A percentile compares a stretch with the other conserved stretches of the same genome.
Conservation (phyloP, 2,113 vertebrate genomes). For the Sander lucioperca region DNA sequence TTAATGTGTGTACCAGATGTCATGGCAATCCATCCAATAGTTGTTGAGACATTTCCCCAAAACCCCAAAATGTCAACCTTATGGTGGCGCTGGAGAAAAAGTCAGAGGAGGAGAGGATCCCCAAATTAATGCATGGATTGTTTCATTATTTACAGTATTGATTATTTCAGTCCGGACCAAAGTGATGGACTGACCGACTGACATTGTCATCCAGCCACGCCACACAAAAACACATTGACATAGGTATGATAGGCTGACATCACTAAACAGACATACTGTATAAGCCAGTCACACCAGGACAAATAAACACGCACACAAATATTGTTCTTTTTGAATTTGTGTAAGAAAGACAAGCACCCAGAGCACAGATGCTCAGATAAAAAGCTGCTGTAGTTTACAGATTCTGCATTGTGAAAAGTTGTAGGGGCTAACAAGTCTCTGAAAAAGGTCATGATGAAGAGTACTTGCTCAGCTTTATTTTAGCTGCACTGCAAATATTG, state of each 20-base stretch:
- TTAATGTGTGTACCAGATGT: not conserved
- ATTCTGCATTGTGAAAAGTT: conserved; percentile 13
- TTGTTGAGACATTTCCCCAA: too few species aligned
- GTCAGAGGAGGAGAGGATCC: too few species aligned
- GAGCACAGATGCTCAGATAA: not conserved
- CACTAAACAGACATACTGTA: not conserved
- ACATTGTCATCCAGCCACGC: not conserved
- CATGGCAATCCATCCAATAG: not conserved
- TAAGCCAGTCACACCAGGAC: too few species aligned
- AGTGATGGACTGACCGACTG: not conserved
- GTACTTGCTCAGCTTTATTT: conserved; percentile 42
- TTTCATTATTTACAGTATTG: too few species aligned
- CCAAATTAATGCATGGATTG: too few species aligned
- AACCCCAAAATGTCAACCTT: too few species aligned
- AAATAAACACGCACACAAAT: not conserved
- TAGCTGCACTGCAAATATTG: conserved; percentile 48
- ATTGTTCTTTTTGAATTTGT: not conserved
- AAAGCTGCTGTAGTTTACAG: not conserved
- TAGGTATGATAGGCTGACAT: not conserved
- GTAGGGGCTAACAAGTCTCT: not conserved
- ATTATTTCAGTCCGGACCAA: not conserved
- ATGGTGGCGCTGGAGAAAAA: too few species aligned
- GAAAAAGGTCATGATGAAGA: conserved; percentile 16
- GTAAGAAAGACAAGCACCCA: not conserved
- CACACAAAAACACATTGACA: not conserved